Percentiles rank a stretch among this genome's conserved stretches.
Evolutionary conservation across 2,797 vertebrate genomes (phyloP).

Genomic region (Sarcoramphus papa): DNA sequence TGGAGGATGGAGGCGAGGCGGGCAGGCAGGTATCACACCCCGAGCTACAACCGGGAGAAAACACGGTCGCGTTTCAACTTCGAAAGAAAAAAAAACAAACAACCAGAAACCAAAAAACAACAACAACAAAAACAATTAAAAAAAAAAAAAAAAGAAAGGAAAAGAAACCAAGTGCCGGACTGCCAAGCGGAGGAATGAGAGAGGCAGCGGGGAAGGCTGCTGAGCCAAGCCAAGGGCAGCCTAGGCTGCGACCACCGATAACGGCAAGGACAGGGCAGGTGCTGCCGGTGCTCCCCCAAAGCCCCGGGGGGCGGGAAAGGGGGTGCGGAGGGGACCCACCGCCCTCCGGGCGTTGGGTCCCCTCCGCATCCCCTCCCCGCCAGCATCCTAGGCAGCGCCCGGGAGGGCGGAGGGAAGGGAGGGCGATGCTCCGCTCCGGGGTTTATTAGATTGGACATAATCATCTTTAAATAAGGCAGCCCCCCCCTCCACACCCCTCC

Average conservation of each 20-base stretch:
- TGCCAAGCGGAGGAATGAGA: conserved; percentile 60
- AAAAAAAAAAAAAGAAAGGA: not conserved
- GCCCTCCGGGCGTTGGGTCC: not conserved
- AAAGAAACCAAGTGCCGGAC: conserved; percentile 7
- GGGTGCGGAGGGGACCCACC: not conserved
- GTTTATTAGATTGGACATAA: conserved; percentile 76
- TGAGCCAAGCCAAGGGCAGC: not conserved
- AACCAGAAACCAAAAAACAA: not conserved
- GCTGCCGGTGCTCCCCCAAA: not conserved
- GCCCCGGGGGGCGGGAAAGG: not conserved
- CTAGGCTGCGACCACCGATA: not conserved
- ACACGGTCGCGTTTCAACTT: conserved; percentile 65
- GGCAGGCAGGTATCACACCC: conserved; percentile 60
- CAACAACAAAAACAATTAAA: not conserved
- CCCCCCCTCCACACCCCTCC: conserved; percentile 39
- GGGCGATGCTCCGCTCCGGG: conserved; percentile 66
- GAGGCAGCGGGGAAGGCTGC: not conserved
- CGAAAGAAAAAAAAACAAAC: not conserved
- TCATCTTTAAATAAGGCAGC: conserved; percentile 65
- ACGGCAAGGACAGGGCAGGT: conserved; percentile 36
- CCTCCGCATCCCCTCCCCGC: not conserved
- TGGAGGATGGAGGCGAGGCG: conserved; percentile 31
- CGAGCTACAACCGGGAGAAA: conserved; percentile 62
- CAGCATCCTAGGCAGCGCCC: conserved; percentile 41
- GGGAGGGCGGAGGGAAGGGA: conserved; percentile 68